These are phyloP conservation scores for Eciton burchellii DNA, from an alignment of 1,140 invertebrate genomes.

Conservation along the genomic window DNA sequence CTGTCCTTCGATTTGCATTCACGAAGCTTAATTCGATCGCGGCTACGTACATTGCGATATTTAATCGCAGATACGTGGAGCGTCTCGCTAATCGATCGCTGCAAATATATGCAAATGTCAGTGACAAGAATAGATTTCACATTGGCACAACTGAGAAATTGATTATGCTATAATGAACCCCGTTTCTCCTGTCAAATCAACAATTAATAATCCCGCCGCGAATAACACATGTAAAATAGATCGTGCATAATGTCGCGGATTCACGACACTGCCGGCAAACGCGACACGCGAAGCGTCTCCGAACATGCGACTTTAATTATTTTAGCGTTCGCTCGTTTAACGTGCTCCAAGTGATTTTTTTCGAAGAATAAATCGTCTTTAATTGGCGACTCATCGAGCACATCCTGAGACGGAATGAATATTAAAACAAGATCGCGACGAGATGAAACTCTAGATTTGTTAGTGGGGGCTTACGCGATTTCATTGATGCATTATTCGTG, in stretches of 20 bases:
- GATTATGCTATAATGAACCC: slow-evolving; percentile 41
- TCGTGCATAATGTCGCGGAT: slow-evolving; percentile 1
- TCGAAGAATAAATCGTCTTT: neutral
- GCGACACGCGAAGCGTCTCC: neutral
- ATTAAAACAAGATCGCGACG: neutral
- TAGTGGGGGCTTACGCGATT: too few relatives aligned
- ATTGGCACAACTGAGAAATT: slow-evolving; percentile 22
- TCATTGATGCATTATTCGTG: too few relatives aligned
- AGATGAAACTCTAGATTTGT: neutral
- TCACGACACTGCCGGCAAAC: neutral
- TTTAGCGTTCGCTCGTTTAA: neutral
- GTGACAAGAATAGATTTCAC: slow-evolving; percentile 59
- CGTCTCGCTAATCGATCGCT: slow-evolving; percentile 44
- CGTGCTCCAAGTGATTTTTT: neutral
- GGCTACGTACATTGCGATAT: slow-evolving; percentile 16
- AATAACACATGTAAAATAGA: slow-evolving; percentile 7
- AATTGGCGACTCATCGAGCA: neutral
- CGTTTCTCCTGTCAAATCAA: slow-evolving; percentile 51
- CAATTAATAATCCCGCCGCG: slow-evolving; percentile 50
- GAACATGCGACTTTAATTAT: neutral
- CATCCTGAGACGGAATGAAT: neutral
- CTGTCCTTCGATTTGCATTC: neutral
- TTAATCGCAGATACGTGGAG: slow-evolving; percentile 26
- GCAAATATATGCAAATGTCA: slow-evolving; percentile 65
- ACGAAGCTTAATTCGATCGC: slow-evolving; percentile 38